phyloP scores from a whole-genome alignment of 1,140 invertebrate genomes.

The Pogonomyrmex californicus region DNA sequence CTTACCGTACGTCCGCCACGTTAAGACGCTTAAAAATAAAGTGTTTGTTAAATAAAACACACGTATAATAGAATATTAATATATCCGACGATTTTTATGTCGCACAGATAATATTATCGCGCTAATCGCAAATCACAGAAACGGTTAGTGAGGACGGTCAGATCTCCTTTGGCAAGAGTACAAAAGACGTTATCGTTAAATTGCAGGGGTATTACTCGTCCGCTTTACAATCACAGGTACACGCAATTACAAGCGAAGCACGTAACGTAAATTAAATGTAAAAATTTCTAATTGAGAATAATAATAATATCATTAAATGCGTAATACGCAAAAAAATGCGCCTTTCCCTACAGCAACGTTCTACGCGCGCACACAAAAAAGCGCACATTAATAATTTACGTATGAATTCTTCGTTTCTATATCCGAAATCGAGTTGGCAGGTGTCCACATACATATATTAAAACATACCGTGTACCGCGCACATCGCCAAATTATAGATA shows the following conservation, averaged over 20 bases:
- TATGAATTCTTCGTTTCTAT: conserved; percentile 9
- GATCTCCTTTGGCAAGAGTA: conserved; percentile 76
- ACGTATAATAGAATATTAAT: not conserved
- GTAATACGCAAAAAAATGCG: not conserved
- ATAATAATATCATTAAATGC: not conserved
- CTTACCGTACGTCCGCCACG: not conserved
- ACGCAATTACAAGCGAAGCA: not conserved
- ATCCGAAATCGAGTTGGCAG: conserved; percentile 7
- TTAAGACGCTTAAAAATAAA: not conserved
- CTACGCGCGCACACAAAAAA: not conserved
- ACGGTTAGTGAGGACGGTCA: conserved; percentile 1
- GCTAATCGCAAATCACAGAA: not conserved
- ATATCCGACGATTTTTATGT: not conserved
- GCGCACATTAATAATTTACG: conserved; percentile 18
- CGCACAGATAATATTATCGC: not conserved
- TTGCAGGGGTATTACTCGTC: not conserved
- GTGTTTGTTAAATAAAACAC: not conserved
- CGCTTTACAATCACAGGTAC: not conserved
- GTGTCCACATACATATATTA: conserved; percentile 28
- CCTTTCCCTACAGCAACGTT: not conserved
- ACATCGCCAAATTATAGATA: conserved; percentile 34
- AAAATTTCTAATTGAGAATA: not conserved
- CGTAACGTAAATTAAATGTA: not conserved
- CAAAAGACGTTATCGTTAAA: conserved; percentile 56
- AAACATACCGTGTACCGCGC: not conserved